These are phyloP conservation scores for Drosophila ustulata DNA, from an alignment of 2,888 invertebrate genomes.

Conservation along the genomic window DNA sequence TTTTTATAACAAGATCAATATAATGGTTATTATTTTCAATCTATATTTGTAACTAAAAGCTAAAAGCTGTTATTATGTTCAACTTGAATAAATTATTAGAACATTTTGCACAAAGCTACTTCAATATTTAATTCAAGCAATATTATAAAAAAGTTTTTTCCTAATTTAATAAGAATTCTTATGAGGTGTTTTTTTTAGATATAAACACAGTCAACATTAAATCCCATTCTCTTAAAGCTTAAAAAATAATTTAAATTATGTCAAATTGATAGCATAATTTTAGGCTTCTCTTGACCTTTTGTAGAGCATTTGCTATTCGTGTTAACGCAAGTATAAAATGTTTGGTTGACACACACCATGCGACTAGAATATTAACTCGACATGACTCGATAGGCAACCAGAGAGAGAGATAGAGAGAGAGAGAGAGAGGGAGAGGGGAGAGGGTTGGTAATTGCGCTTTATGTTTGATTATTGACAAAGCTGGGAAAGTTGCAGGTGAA, in stretches of 20 bases:
- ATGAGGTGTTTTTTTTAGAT: too few species aligned
- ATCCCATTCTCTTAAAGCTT: too few species aligned
- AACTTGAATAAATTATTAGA: too few species aligned
- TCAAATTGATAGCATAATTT: slow-evolving; percentile 21
- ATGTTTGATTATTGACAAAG: slow-evolving; percentile 44
- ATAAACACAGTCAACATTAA: too few species aligned
- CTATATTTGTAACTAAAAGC: too few species aligned
- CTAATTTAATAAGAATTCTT: too few species aligned
- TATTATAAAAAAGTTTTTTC: too few species aligned
- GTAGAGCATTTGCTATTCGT: slow-evolving; percentile 5
- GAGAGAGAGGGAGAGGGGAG: neutral
- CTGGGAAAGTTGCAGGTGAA: slow-evolving; percentile 48
- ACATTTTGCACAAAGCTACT: neutral
- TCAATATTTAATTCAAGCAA: too few species aligned
- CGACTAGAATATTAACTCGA: slow-evolving; percentile 37
- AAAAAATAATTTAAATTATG: too few species aligned
- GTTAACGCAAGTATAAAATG: slow-evolving; percentile 18
- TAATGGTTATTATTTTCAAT: too few species aligned
- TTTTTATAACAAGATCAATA: neutral
- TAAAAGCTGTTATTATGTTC: too few species aligned
- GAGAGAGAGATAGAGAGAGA: too few species aligned
- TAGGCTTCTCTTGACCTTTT: neutral
- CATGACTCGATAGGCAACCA: slow-evolving; percentile 25
- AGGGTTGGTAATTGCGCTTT: slow-evolving; percentile 24
- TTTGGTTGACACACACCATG: slow-evolving; percentile 37